These are phyloP conservation scores for Cossypha polioptera DNA, from an alignment of 2,797 vertebrate genomes.

Conservation along the genomic window DNA sequence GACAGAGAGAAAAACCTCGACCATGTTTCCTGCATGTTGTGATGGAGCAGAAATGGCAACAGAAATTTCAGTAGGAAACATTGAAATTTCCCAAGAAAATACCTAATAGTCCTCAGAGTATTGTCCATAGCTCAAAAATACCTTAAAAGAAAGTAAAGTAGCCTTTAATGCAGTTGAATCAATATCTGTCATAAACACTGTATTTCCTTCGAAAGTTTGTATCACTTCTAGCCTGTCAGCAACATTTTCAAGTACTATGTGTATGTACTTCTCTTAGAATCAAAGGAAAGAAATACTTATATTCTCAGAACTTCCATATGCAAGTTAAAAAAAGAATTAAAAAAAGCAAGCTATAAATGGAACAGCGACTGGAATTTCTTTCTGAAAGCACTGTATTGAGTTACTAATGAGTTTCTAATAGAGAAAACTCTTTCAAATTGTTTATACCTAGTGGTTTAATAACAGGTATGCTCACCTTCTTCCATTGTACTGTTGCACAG, in stretches of 20 bases:
- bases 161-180: constrained; percentile 29
- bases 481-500: not conserved
- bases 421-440: not conserved
- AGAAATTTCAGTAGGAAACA: not conserved
- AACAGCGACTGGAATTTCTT: not conserved
- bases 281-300: constrained; percentile 49
- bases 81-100: not conserved
- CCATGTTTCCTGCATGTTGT: not conserved
- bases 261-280: constrained; percentile 17
- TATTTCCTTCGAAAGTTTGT: not conserved
- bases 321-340: not conserved
- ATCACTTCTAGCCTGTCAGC: constrained; percentile 51
- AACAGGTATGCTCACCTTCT: not conserved
- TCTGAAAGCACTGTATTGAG: not conserved
- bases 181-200: constrained; percentile 28
- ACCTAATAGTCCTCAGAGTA: not conserved
- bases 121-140: not conserved
- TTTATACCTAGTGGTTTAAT: not conserved
- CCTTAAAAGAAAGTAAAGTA: constrained; percentile 24
- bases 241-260: constrained; percentile 49
- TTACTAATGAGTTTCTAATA: not conserved
- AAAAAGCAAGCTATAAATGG: not conserved
- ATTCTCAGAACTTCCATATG: constrained; percentile 10
- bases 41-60: not conserved
- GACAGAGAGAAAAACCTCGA: not conserved